Percentiles rank a stretch among this genome's conserved stretches.
phyloP scores from a whole-genome alignment of 2,113 vertebrate species.

The Tragelaphus strepsiceros region DNA sequence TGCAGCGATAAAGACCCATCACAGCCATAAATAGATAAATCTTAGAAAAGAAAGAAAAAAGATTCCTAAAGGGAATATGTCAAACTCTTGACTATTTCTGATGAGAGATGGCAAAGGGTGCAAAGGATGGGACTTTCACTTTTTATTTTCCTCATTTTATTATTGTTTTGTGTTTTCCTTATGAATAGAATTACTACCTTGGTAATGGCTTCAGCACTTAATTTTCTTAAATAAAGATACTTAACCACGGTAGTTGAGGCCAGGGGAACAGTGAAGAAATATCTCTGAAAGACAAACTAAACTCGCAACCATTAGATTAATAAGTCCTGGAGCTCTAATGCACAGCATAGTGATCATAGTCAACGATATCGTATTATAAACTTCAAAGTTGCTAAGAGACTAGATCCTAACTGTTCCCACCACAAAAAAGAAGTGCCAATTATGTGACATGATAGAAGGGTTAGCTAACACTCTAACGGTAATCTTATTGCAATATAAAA shows the following conservation, averaged over 20 bases:
- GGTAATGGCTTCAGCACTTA: background rate
- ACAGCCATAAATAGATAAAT: background rate
- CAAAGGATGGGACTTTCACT: background rate
- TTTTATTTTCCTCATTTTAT: background rate
- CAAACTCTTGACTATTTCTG: background rate
- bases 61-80: background rate
- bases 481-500: background rate
- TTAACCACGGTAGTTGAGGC: background rate
- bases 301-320: background rate
- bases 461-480: background rate
- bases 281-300: conserved; percentile 7
- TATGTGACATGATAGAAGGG: background rate
- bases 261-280: background rate
- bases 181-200: background rate
- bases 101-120: background rate
- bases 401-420: background rate
- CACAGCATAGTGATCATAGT: background rate
- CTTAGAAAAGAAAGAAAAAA: background rate
- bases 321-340: background rate
- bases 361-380: background rate
- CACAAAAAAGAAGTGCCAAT: background rate
- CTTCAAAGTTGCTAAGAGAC: background rate
- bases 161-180: background rate
- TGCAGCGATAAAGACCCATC: background rate
- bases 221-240: background rate